Evolutionary conservation across 2,113 vertebrate species (phyloP).

Genomic region (Atherinomorus stipes): DNA sequence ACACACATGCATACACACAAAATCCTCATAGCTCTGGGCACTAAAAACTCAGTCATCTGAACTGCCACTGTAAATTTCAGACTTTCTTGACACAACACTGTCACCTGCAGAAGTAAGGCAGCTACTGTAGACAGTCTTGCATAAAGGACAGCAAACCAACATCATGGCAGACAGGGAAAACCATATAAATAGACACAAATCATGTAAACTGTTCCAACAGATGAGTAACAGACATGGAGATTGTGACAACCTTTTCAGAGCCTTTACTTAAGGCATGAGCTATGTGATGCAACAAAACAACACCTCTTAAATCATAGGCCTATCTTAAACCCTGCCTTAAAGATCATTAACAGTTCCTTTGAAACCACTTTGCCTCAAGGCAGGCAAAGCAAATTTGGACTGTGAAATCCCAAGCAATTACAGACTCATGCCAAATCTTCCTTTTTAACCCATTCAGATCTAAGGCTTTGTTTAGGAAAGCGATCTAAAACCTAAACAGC

Average conservation of each 20-base stretch:
- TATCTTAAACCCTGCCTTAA: not conserved
- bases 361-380: not conserved
- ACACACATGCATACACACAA: slow-evolving; percentile 11
- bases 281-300: not conserved
- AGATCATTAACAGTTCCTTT: not conserved
- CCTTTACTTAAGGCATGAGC: not conserved
- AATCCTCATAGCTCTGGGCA: not conserved
- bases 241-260: not conserved
- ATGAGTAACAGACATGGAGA: not conserved
- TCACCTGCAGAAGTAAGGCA: slow-evolving; percentile 2
- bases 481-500: too few relatives aligned
- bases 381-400: not conserved
- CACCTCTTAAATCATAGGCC: too few relatives aligned
- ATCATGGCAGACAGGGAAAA: not conserved
- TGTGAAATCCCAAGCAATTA: not conserved
- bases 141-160: slow-evolving; percentile 6
- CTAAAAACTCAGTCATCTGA: slow-evolving; percentile 4
- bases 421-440: not conserved
- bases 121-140: not conserved
- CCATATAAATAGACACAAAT: not conserved
- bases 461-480: not conserved
- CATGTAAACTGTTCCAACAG: too few relatives aligned
- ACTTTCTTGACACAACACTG: slow-evolving; percentile 20
- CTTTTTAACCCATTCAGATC: not conserved
- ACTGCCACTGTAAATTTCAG: not conserved